Evolutionary conservation across 2,888 invertebrate species (phyloP), one percentile per base, ranked within the genome.

Genomic region (Shargacucullia verbasci): DNA sequence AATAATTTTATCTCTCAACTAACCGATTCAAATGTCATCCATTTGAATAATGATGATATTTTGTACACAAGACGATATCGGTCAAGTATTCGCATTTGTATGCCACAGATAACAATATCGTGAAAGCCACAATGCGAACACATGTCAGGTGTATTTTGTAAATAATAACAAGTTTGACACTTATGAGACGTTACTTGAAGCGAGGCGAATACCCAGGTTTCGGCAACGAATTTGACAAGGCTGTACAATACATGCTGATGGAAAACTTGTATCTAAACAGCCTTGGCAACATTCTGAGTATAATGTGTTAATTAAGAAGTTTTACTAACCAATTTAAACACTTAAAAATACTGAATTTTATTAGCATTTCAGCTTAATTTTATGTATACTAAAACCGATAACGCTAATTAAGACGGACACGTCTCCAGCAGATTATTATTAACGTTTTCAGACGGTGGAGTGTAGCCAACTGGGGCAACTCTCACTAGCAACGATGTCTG

Each of bases 401-500:
- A 47, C 31, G 45, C 31, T 70, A n/a, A n/a, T n/a, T n/a, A 55
- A 60, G 15, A 27, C 44, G 25, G 41, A 29, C n/a, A n/a, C 43
- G 49, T 56, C 54, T 71, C 63, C 69, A 64, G 73, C 54, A 62
- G 63, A 72, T 53, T 60, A 50, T 57, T 69, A 73, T 68, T 58
- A 59, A 73, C 54, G 55, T 61, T 64, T 70, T 69, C 62, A 70
- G 59, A 52, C 50, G 61, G 82, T 86, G 86, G 84, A 84, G 67
- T 53, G 56, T 62, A 64, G 87, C 85, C 84, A 85, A 86, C 76
- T 86, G 78, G 84, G 78, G 67, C 85, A 76, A 52, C 52, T 71
- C 64, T 71, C 66, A 48, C 59, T 72, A 66, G 48, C 62, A 61
- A 59, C 66, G 48, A 33, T 34, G 35, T 20, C 48, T 66, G 48